Percentiles rank a stretch among this genome's conserved stretches.
These are phyloP conservation scores for Vespertilio murinus DNA, from an alignment of 2,797 vertebrate species.

Conservation along the genomic window DNA sequence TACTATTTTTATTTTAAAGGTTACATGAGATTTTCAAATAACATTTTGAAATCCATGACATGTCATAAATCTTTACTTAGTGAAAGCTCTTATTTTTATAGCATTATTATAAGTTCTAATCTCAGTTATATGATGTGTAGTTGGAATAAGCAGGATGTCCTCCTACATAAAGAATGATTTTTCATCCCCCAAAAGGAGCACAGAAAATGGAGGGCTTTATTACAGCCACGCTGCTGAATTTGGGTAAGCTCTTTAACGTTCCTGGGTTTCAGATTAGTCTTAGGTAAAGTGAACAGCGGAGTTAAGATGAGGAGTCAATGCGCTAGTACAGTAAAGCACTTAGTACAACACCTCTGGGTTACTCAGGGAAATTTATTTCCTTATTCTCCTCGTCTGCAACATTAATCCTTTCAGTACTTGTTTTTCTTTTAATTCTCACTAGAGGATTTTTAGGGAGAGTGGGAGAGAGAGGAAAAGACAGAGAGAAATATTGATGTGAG, in stretches of 20 bases:
- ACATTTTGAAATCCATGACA: background rate
- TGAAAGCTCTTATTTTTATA: background rate
- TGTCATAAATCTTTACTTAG: background rate
- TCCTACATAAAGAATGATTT: background rate
- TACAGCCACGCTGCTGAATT: background rate
- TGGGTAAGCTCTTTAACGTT: background rate
- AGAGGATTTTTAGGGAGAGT: no score
- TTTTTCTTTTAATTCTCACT: no score
- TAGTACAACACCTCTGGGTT: background rate
- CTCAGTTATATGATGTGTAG: background rate
- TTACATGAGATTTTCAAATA: background rate
- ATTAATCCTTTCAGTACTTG: background rate
- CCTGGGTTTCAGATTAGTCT: background rate
- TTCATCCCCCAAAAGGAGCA: background rate
- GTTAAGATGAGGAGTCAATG: background rate
- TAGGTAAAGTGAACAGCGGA: background rate
- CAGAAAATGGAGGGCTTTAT: background rate
- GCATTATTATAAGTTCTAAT: background rate
- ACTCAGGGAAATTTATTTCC: background rate
- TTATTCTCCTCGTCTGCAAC: background rate
- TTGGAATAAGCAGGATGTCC: background rate
- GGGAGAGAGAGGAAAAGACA: no score
- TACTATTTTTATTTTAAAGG: background rate
- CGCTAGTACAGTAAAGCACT: background rate
- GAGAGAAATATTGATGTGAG: no score